Conservation (phyloP, 2,113 vertebrate genomes). For the Leptobrachium leishanense region DNA sequence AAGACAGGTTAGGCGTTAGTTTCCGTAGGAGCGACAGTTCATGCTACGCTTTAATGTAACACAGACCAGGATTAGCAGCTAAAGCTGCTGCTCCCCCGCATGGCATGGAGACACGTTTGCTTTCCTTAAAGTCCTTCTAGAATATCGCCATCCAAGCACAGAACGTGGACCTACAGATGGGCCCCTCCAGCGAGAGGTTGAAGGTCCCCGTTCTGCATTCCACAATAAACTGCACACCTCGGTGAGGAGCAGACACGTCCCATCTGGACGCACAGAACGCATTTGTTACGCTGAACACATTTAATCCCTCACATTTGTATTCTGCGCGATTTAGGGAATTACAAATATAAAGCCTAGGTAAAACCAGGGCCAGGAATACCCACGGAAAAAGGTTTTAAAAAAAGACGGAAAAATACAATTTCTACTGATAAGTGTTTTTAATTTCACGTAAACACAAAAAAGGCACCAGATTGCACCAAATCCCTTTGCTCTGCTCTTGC, state of each 20-base stretch:
- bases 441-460: too few relatives aligned
- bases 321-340: background rate
- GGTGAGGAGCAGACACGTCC: background rate
- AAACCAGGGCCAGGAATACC: too few relatives aligned
- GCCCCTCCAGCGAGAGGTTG: background rate
- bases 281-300: background rate
- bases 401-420: too few relatives aligned
- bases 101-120: background rate
- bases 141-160: background rate
- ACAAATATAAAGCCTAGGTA: background rate
- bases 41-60: background rate
- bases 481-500: too few relatives aligned
- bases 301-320: background rate
- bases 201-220: background rate
- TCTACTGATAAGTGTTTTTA: too few relatives aligned
- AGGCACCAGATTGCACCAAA: too few relatives aligned
- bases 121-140: background rate
- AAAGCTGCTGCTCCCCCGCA: slow-evolving; percentile 1
- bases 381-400: too few relatives aligned
- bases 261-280: background rate
- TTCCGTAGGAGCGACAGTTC: too few relatives aligned
- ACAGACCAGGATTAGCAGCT: background rate
- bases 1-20: too few relatives aligned
- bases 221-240: background rate
- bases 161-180: background rate